A percentile compares a stretch with the other conserved stretches of the same genome.
phyloP scores from a whole-genome alignment of 2,888 invertebrate genomes.

The Idaea biselata region DNA sequence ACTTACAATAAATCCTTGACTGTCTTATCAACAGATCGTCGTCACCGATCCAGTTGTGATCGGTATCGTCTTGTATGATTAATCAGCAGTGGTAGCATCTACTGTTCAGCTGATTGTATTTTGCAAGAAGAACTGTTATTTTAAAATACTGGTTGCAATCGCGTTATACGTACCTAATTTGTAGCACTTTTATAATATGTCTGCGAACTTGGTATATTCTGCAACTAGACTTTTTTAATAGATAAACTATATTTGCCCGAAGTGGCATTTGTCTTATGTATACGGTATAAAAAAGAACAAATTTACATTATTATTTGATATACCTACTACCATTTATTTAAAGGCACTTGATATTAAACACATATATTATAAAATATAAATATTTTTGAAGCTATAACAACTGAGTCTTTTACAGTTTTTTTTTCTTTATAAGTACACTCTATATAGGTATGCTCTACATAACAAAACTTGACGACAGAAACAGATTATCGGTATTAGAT shows the following conservation, averaged over 20 bases:
- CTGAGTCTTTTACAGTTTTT: neutral
- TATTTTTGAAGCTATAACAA: neutral
- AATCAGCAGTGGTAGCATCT: too few species aligned
- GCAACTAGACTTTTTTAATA: neutral
- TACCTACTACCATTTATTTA: too few species aligned
- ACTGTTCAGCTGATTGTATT: neutral
- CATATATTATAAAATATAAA: neutral
- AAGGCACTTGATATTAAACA: neutral
- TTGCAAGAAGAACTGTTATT: neutral
- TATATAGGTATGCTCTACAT: neutral
- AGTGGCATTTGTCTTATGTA: neutral
- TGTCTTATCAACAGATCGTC: too few species aligned
- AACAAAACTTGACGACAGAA: neutral
- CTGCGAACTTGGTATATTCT: neutral
- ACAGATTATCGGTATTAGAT: neutral
- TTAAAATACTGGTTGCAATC: too few species aligned
- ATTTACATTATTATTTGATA: too few species aligned
- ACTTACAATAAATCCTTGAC: conserved; percentile 5
- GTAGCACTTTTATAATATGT: neutral
- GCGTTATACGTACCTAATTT: too few species aligned
- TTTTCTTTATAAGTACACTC: neutral
- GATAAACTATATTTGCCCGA: neutral
- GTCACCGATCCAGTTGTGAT: conserved; percentile 6
- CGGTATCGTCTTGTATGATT: neutral
- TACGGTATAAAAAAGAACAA: too few species aligned